Evolutionary conservation across 2,888 invertebrate species (phyloP).

Genomic region (Adelognathus sp.): DNA sequence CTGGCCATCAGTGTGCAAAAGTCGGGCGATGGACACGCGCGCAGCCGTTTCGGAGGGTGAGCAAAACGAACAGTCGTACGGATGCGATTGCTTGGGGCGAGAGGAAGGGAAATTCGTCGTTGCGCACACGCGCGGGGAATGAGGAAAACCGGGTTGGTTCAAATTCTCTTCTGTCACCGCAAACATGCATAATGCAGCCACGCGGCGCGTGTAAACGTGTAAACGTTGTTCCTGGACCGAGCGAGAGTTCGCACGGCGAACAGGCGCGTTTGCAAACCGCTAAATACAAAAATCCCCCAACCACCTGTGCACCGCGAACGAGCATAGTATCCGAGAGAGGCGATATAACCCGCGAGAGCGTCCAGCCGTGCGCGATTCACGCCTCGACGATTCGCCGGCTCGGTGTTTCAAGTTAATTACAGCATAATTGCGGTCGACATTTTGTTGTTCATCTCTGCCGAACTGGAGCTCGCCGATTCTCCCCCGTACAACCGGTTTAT

Average conservation of each 20-base stretch:
- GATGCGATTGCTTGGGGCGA: neutral
- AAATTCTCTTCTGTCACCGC: constrained; percentile 80
- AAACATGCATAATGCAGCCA: constrained; percentile 80
- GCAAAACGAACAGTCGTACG: neutral
- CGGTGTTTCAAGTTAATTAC: constrained; percentile 79
- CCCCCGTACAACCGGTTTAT: neutral
- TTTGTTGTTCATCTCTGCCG: constrained; percentile 74
- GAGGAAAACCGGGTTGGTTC: constrained; percentile 72
- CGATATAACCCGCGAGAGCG: constrained; percentile 3
- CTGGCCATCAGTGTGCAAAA: neutral
- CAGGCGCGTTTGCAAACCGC: constrained; percentile 73
- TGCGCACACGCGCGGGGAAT: constrained; percentile 41
- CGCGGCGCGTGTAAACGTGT: constrained; percentile 75
- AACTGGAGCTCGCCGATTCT: constrained; percentile 51
- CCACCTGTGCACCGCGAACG: constrained; percentile 78
- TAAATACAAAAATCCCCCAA: constrained; percentile 81
- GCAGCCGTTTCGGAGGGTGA: neutral
- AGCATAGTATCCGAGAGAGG: constrained; percentile 37
- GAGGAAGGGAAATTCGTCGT: neutral
- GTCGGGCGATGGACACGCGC: neutral
- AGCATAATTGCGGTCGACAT: constrained; percentile 80
- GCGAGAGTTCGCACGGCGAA: constrained; percentile 8
- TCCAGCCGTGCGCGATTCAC: constrained; percentile 22
- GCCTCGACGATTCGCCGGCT: constrained; percentile 24
- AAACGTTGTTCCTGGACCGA: constrained; percentile 64